A percentile compares a stretch with the other conserved stretches of the same genome.
phyloP scores from a whole-genome alignment of 2,888 invertebrate species.

The Euclidia mi region DNA sequence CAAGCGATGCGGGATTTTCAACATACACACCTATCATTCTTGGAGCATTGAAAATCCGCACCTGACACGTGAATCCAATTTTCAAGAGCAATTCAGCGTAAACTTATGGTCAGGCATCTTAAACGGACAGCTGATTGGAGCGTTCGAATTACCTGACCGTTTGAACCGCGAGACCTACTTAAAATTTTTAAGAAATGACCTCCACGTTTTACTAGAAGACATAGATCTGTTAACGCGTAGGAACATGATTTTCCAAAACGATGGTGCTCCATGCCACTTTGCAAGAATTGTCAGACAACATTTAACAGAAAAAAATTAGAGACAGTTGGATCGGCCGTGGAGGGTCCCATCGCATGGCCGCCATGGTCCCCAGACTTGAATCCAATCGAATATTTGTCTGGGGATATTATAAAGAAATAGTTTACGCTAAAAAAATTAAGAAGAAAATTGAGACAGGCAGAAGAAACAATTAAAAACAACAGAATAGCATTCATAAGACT shows the following conservation, averaged over 20 bases:
- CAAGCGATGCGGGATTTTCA: background rate
- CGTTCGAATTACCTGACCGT: background rate
- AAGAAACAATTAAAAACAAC: too few relatives aligned
- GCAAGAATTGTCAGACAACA: constrained; percentile 13
- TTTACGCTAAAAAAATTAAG: too few relatives aligned
- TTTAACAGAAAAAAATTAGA: constrained; percentile 1
- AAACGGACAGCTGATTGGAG: background rate
- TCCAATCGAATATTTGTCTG: background rate
- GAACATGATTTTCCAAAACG: constrained; percentile 25
- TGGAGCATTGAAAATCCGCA: background rate
- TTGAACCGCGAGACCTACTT: too few relatives aligned
- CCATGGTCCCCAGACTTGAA: background rate
- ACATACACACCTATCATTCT: background rate
- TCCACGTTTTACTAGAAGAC: background rate
- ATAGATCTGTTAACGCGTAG: constrained; percentile 17
- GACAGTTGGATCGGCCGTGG: constrained; percentile 26
- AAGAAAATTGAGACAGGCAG: too few relatives aligned
- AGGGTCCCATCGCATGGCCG: background rate
- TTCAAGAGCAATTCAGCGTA: constrained; percentile 3
- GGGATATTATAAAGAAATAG: background rate
- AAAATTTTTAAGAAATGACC: too few relatives aligned
- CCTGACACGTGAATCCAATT: constrained; percentile 1
- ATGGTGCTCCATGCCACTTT: constrained; percentile 28
- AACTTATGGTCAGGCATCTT: background rate
- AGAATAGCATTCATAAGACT: too few relatives aligned